Percentiles rank a stretch among this genome's conserved stretches.
Evolutionary conservation across 2,113 vertebrate species (phyloP).

Genomic region (Mirounga angustirostris): DNA sequence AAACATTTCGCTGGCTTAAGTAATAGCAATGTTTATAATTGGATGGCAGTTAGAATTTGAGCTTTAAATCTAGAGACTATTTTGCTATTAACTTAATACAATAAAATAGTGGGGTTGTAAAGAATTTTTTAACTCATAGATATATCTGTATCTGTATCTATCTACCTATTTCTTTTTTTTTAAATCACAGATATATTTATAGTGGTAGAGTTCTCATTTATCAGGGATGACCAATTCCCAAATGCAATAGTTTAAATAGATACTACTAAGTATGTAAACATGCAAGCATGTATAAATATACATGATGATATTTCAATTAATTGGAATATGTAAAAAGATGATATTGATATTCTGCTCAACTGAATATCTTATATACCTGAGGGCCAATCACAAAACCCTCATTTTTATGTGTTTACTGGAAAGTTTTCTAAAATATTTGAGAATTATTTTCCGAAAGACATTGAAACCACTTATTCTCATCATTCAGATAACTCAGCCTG

Average conservation of each 20-base stretch:
- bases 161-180: neutral
- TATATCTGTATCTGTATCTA: neutral
- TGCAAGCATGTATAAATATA: neutral
- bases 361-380: neutral
- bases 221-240: neutral
- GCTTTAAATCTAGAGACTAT: conserved; percentile 37
- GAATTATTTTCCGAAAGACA: neutral
- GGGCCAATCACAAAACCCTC: neutral
- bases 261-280: neutral
- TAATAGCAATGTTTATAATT: conserved; percentile 71
- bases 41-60: neutral
- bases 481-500: neutral
- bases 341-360: neutral
- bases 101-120: neutral
- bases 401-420: neutral
- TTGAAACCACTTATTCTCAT: neutral
- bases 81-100: conserved; percentile 42
- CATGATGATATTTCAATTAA: neutral
- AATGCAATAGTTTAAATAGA: neutral
- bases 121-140: neutral
- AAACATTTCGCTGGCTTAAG: conserved; percentile 60
- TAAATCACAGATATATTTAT: neutral
- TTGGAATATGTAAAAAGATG: neutral
- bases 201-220: neutral
- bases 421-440: conserved; percentile 10